phyloP scores from a whole-genome alignment of 2,113 vertebrate species.

The Furnarius figulus region DNA sequence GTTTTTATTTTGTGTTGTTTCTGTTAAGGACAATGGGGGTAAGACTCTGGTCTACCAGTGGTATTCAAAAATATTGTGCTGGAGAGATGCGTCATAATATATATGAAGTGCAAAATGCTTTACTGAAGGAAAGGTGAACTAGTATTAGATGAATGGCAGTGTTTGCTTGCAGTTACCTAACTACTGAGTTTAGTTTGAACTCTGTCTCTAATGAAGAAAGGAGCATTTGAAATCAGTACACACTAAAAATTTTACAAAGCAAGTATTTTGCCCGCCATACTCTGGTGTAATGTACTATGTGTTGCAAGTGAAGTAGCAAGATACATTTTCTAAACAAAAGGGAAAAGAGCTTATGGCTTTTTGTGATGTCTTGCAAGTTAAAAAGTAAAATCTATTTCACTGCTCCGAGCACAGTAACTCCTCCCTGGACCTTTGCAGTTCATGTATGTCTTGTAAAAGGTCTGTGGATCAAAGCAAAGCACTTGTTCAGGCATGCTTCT shows the following conservation, averaged over 20 bases:
- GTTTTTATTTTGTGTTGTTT: neutral
- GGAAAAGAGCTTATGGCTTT: neutral
- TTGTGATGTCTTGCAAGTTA: neutral
- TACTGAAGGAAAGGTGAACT: neutral
- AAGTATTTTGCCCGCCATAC: neutral
- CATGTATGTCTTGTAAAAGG: rapidly evolving
- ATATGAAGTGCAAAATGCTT: neutral
- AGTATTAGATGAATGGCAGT: neutral
- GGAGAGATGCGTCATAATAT: neutral
- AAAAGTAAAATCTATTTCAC: neutral
- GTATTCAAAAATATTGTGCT: neutral
- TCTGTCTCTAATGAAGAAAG: neutral
- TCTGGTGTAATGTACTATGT: neutral
- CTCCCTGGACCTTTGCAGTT: neutral
- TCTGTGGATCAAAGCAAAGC: neutral
- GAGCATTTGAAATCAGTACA: neutral
- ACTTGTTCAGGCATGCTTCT: neutral
- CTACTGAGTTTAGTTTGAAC: neutral
- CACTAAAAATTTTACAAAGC: neutral
- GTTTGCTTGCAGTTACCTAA: neutral
- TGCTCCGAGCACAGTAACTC: neutral
- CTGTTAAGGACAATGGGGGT: neutral
- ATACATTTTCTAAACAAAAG: neutral
- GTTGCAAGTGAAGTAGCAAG: neutral
- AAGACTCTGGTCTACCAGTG: neutral